Percentiles rank a stretch among this genome's conserved stretches.
Conservation (phyloP, 2,888 invertebrate genomes). For the Prosopocoilus inquinatus region DNA sequence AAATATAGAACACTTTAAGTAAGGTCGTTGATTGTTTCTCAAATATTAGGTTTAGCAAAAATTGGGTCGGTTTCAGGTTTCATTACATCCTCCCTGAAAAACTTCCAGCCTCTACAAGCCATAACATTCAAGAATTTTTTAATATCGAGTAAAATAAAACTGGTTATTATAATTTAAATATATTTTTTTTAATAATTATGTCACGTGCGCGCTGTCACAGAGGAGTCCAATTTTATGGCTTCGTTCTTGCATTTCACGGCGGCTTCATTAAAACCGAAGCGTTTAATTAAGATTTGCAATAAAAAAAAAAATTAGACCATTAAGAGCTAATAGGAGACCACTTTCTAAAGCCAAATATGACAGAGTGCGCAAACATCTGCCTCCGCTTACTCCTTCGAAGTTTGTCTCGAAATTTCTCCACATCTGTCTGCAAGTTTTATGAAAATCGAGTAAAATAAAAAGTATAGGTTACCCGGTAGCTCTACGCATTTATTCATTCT, state of each 20-base stretch:
- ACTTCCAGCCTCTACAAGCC: too few species aligned
- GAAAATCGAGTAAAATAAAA: conserved; percentile 12
- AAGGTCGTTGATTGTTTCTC: conserved; percentile 10
- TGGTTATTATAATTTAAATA: too few species aligned
- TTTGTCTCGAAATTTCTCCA: conserved; percentile 4
- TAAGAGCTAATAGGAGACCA: conserved; percentile 18
- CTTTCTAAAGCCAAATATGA: conserved; percentile 14
- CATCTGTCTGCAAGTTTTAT: conserved; percentile 6
- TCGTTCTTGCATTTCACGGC: conserved; percentile 1
- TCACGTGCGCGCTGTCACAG: background rate
- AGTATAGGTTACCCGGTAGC: conserved; percentile 9
- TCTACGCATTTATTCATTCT: conserved; percentile 2
- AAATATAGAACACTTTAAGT: conserved; percentile 7
- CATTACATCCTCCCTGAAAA: too few species aligned
- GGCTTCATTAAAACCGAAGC: conserved; percentile 4
- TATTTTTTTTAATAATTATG: background rate
- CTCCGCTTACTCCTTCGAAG: background rate
- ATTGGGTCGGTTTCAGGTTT: background rate
- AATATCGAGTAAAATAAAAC: too few species aligned
- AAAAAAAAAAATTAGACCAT: conserved; percentile 13
- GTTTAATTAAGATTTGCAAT: conserved; percentile 14
- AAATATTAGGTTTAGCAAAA: conserved; percentile 7
- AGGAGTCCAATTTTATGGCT: too few species aligned
- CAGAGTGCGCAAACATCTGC: conserved; percentile 13
- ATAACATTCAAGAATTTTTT: too few species aligned